Evolutionary conservation across 2,888 invertebrate species (phyloP).

Genomic region (Diplolepis rosae): DNA sequence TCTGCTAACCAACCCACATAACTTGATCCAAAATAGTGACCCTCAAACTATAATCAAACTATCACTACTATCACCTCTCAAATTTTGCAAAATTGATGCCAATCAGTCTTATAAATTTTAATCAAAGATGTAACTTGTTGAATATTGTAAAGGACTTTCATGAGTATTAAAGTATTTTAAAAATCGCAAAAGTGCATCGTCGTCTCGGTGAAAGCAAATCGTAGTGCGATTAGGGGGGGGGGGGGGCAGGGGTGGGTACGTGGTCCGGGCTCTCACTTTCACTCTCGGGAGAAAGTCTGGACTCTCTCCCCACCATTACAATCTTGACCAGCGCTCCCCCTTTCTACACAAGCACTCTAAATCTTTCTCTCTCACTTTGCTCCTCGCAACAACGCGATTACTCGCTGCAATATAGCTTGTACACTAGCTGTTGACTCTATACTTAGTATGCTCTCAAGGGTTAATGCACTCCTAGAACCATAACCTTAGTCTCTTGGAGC

Average conservation of each 20-base stretch:
- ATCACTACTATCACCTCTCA: too few species aligned
- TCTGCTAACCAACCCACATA: too few species aligned
- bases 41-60: too few species aligned
- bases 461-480: constrained; percentile 72
- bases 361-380: constrained; percentile 36
- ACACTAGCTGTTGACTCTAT: constrained; percentile 50
- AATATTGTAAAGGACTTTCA: neutral
- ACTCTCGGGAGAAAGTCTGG: constrained; percentile 71
- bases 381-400: constrained; percentile 44
- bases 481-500: constrained; percentile 64
- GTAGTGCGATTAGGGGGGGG: constrained; percentile 50
- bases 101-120: too few species aligned
- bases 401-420: constrained; percentile 44
- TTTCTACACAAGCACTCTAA: constrained; percentile 41
- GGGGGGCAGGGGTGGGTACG: constrained; percentile 46
- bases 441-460: constrained; percentile 66
- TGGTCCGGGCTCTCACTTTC: constrained; percentile 69
- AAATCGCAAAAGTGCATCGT: constrained; percentile 44
- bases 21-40: neutral
- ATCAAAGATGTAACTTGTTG: too few species aligned
- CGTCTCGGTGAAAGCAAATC: constrained; percentile 45
- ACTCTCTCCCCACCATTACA: constrained; percentile 40
- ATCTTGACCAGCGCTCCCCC: constrained; percentile 42
- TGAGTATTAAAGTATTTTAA: constrained; percentile 10
- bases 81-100: too few species aligned